Percentiles rank a stretch among this genome's conserved stretches.
Conservation (phyloP, 2,888 invertebrate species). For the Galerucella nymphaeae region DNA sequence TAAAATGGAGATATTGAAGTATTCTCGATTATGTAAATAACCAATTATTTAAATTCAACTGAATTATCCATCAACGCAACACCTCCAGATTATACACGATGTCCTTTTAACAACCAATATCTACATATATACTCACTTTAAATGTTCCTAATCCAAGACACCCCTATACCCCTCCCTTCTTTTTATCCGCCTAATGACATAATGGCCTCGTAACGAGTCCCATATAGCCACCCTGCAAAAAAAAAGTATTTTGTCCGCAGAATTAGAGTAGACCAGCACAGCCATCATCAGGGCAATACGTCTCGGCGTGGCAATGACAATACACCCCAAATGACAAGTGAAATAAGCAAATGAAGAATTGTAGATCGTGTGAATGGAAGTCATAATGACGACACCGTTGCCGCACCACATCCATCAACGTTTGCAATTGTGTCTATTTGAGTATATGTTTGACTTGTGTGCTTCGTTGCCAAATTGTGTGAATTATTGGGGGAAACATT, state of each 20-base stretch:
- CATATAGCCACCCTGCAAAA: slow-evolving; percentile 17
- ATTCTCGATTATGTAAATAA: slow-evolving; percentile 36
- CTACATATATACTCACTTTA: background rate
- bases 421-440: slow-evolving; percentile 46
- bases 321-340: slow-evolving; percentile 68
- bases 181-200: slow-evolving; percentile 24
- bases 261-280: slow-evolving; percentile 36
- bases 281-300: slow-evolving; percentile 27
- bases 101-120: background rate
- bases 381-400: slow-evolving; percentile 63
- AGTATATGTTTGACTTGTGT: slow-evolving; percentile 3
- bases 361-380: slow-evolving; percentile 65
- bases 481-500: background rate
- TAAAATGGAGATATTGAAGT: slow-evolving; percentile 29
- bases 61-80: slow-evolving; percentile 29
- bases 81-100: slow-evolving; percentile 20
- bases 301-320: slow-evolving; percentile 58
- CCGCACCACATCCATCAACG: slow-evolving; percentile 34
- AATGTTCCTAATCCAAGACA: slow-evolving; percentile 7
- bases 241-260: slow-evolving; percentile 18
- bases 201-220: slow-evolving; percentile 28
- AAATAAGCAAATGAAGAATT: slow-evolving; percentile 70
- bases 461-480: slow-evolving; percentile 3
- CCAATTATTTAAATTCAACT: slow-evolving; percentile 33
- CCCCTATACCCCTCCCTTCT: slow-evolving; percentile 5